Conservation (phyloP, 2,888 invertebrate species). For the Diogma glabrata region DNA sequence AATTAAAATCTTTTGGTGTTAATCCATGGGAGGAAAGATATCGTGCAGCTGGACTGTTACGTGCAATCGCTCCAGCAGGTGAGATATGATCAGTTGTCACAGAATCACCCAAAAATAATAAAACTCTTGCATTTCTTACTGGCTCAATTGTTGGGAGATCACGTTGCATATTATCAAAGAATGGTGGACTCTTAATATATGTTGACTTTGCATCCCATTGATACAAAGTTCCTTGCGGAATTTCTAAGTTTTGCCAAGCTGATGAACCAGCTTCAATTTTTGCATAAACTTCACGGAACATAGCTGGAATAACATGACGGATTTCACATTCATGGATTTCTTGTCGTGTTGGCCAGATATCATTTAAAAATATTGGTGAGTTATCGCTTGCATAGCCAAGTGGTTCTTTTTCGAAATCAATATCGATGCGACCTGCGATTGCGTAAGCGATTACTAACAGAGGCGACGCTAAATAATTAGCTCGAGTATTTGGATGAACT, state of each 20-base stretch:
- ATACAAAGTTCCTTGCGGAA: conserved; percentile 74
- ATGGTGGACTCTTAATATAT: conserved; percentile 93
- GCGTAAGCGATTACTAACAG: conserved; percentile 95
- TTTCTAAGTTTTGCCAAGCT: conserved; percentile 72
- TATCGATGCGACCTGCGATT: conserved; percentile 85
- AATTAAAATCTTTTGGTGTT: conserved; percentile 91
- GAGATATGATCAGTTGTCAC: conserved; percentile 99
- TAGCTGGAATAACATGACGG: conserved; percentile 82
- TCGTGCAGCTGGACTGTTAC: conserved; percentile 74
- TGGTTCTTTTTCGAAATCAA: conserved; percentile 88
- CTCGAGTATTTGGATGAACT: conserved; percentile 91
- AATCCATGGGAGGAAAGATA: conserved; percentile 38
- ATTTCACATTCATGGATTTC: conserved; percentile 77
- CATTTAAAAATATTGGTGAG: conserved; percentile 66
- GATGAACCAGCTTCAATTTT: conserved; percentile 78
- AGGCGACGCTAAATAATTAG: conserved; percentile 97
- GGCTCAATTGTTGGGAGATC: conserved; percentile 44
- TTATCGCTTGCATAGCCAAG: conserved; percentile 56
- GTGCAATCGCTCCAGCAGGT: conserved; percentile 93
- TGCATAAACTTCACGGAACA: conserved; percentile 78
- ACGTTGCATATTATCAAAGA: conserved; percentile 70
- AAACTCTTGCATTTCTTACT: conserved; percentile 63
- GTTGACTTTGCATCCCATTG: conserved; percentile 86
- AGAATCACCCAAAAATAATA: conserved; percentile 86
- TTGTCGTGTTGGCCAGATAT: conserved; percentile 89